Conservation (phyloP, 2,797 vertebrate genomes). For the Parauchenoglanis ngamensis region DNA sequence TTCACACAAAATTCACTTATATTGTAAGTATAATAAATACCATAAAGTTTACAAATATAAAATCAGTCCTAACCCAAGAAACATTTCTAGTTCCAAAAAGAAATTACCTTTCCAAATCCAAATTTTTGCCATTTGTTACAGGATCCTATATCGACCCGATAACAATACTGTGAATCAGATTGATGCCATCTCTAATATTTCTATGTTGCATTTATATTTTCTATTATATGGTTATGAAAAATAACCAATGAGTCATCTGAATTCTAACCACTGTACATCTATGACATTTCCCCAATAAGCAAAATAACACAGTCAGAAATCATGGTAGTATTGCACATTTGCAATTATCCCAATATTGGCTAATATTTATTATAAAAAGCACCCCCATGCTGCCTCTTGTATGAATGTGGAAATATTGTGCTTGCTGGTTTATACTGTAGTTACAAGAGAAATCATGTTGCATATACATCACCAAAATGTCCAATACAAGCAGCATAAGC, state of each 20-base stretch:
- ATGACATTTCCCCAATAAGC: slow-evolving; percentile 57
- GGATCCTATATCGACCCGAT: not conserved
- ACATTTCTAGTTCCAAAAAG: not conserved
- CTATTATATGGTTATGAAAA: not conserved
- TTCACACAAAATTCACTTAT: too few relatives aligned
- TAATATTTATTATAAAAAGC: not conserved
- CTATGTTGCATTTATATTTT: not conserved
- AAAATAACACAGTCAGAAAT: slow-evolving; percentile 50
- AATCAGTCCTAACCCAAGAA: not conserved
- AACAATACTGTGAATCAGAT: not conserved
- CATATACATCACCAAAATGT: not conserved
- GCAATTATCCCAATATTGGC: not conserved
- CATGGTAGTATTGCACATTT: not conserved
- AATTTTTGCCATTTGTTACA: not conserved
- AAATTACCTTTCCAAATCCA: not conserved
- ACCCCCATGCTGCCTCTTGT: not conserved
- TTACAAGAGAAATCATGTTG: slow-evolving; percentile 34
- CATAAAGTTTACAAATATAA: too few relatives aligned
- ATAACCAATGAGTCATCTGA: not conserved
- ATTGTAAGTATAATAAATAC: too few relatives aligned
- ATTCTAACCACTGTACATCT: slow-evolving; percentile 68
- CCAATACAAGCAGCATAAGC: slow-evolving; percentile 1
- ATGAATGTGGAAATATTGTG: slow-evolving; percentile 53
- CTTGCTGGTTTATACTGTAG: slow-evolving; percentile 51
- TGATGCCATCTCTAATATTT: not conserved